phyloP scores from a whole-genome alignment of 2,797 vertebrate genomes.

The Echiichthys vipera region DNA sequence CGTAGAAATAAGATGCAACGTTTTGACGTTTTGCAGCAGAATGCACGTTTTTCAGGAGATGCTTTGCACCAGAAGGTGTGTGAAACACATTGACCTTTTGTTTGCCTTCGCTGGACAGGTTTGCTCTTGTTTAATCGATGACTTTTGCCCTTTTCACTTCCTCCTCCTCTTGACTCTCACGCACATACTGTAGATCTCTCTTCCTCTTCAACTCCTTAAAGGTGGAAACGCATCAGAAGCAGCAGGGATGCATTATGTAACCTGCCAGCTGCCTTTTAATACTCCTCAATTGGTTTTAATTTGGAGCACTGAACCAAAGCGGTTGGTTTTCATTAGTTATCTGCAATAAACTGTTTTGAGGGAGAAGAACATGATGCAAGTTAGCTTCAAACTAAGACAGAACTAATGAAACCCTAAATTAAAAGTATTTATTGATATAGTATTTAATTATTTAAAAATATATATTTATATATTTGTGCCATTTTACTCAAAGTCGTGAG shows the following conservation, averaged over 20 bases:
- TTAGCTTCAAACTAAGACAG: not conserved
- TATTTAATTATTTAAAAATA: not conserved
- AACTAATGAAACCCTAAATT: too few relatives aligned
- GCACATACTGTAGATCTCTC: not conserved
- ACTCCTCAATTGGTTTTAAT: not conserved
- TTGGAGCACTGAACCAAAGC: not conserved
- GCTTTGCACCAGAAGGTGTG: constrained; percentile 17
- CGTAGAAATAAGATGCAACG: not conserved
- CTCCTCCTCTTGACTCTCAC: not conserved
- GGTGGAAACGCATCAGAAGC: not conserved
- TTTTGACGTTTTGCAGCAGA: constrained; percentile 19
- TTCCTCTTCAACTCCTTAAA: not conserved
- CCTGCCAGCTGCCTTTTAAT: not conserved
- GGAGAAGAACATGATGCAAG: not conserved
- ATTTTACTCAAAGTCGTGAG: not conserved
- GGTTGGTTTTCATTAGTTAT: not conserved
- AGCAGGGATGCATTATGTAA: not conserved
- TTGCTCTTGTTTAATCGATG: constrained; percentile 54
- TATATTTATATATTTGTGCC: too few relatives aligned
- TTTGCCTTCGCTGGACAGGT: constrained; percentile 37
- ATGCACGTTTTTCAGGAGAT: not conserved
- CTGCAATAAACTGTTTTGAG: not conserved
- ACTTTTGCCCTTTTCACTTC: constrained; percentile 16
- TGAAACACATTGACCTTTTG: constrained; percentile 17
- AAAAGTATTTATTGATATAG: too few relatives aligned